Evolutionary conservation across 1,140 invertebrate species (phyloP).

Genomic region (Nasonia giraulti): DNA sequence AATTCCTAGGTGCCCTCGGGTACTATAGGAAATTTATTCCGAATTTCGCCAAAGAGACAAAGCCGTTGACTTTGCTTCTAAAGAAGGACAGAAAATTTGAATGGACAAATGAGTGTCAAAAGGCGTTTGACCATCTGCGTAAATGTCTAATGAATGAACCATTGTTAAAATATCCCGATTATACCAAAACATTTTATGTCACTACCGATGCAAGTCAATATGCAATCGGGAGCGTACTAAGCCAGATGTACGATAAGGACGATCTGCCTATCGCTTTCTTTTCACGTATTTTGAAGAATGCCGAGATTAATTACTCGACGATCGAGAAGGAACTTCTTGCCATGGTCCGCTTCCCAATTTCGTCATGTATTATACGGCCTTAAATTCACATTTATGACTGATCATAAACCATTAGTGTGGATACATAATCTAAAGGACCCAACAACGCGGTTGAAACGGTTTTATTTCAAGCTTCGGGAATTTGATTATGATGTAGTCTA

Average conservation of each 20-base stretch:
- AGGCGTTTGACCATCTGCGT: too few species aligned
- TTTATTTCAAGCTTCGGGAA: neutral
- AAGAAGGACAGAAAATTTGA: too few species aligned
- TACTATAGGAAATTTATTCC: too few species aligned
- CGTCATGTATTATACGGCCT: neutral
- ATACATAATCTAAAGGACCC: neutral
- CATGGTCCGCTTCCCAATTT: constrained; percentile 1
- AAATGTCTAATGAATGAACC: too few species aligned
- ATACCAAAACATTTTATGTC: neutral
- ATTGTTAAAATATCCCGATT: too few species aligned
- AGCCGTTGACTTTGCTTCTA: too few species aligned
- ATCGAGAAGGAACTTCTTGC: constrained; percentile 22
- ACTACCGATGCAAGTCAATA: constrained; percentile 6
- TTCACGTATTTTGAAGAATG: too few species aligned
- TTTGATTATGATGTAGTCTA: constrained; percentile 9
- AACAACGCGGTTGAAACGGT: neutral
- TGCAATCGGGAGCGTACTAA: neutral
- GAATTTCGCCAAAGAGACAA: too few species aligned
- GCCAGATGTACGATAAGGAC: neutral
- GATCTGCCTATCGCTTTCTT: too few species aligned
- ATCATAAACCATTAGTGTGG: constrained; percentile 7
- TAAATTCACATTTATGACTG: constrained; percentile 17
- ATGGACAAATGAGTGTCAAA: neutral
- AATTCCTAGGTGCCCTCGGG: too few species aligned
- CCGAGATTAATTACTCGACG: too few species aligned